phyloP scores from a whole-genome alignment of 2,888 invertebrate genomes.

The Patella pellucida region DNA sequence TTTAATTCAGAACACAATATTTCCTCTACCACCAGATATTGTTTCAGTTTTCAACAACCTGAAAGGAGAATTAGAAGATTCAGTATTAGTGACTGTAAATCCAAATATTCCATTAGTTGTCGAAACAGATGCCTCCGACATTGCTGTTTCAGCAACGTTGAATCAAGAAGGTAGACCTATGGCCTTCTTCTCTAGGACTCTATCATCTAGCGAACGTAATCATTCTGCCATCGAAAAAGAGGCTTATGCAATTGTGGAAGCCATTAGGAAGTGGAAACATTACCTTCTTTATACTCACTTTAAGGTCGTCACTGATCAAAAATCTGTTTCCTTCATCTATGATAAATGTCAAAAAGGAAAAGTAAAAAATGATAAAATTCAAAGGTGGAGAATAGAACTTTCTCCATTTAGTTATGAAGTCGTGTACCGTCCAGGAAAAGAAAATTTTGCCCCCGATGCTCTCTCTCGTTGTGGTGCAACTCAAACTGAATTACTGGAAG shows the following conservation, averaged over 20 bases:
- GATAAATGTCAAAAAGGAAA: conserved; percentile 27
- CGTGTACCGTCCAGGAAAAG: conserved; percentile 31
- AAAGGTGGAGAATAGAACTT: conserved; percentile 37
- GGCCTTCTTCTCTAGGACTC: conserved; percentile 21
- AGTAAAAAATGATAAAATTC: conserved; percentile 41
- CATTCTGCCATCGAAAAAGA: conserved; percentile 37
- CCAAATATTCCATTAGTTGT: conserved; percentile 16
- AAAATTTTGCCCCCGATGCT: conserved; percentile 30
- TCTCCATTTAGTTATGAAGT: conserved; percentile 31
- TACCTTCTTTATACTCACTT: conserved; percentile 32
- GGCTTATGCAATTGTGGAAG: conserved; percentile 31
- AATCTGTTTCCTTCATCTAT: conserved; percentile 39
- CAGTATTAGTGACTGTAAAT: neutral
- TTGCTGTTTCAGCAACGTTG: conserved; percentile 19
- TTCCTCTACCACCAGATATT: conserved; percentile 15
- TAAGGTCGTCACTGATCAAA: too few relatives aligned
- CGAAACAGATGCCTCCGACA: conserved; percentile 22
- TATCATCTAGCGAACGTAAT: conserved; percentile 17
- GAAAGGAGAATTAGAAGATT: conserved; percentile 16
- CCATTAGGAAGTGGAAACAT: conserved; percentile 30
- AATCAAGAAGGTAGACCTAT: conserved; percentile 21
- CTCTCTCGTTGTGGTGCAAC: conserved; percentile 22
- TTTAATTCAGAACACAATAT: neutral
- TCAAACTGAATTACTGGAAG: conserved; percentile 7
- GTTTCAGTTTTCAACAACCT: conserved; percentile 11